A percentile compares a stretch with the other conserved stretches of the same genome.
These are phyloP conservation scores for Platichthys stellatus DNA, from an alignment of 2,113 vertebrate species.

Conservation along the genomic window DNA sequence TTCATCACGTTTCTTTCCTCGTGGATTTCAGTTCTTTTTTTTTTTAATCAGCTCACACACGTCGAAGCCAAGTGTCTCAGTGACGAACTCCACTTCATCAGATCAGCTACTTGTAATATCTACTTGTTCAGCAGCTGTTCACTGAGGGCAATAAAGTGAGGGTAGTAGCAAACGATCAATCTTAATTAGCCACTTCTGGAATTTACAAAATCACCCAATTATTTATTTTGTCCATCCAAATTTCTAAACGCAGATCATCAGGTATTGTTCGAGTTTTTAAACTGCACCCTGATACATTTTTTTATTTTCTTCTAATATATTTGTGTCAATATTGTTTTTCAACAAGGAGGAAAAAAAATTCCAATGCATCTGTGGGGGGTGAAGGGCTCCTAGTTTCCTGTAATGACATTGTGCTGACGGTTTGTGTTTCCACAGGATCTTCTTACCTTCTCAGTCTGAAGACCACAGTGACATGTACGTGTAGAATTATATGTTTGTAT, in stretches of 20 bases:
- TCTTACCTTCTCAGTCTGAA: constrained; percentile 54
- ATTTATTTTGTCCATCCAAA: constrained; percentile 50
- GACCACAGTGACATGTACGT: constrained; percentile 60
- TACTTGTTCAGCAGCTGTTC: constrained; percentile 57
- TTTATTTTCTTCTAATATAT: constrained; percentile 37
- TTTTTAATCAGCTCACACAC: constrained; percentile 38
- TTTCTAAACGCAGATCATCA: constrained; percentile 73
- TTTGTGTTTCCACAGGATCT: constrained; percentile 68
- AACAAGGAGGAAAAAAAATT: constrained; percentile 62
- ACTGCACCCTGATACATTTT: constrained; percentile 53
- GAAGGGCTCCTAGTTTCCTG: constrained; percentile 81
- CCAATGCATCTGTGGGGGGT: constrained; percentile 74
- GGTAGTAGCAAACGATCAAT: constrained; percentile 61
- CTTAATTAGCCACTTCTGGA: constrained; percentile 44
- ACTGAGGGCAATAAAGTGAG: constrained; percentile 74
- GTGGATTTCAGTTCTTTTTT: constrained; percentile 39
- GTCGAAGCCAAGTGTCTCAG: constrained; percentile 73
- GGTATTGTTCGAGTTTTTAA: constrained; percentile 45
- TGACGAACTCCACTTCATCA: constrained; percentile 46
- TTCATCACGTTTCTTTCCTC: constrained; percentile 35
- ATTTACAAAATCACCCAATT: constrained; percentile 49
- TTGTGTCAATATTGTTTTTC: constrained; percentile 34
- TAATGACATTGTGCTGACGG: constrained; percentile 60
- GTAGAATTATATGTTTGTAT: constrained; percentile 72
- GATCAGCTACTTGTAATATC: constrained; percentile 21